Conservation (phyloP, 2,888 invertebrate species). For the Syrphus vitripennis region DNA sequence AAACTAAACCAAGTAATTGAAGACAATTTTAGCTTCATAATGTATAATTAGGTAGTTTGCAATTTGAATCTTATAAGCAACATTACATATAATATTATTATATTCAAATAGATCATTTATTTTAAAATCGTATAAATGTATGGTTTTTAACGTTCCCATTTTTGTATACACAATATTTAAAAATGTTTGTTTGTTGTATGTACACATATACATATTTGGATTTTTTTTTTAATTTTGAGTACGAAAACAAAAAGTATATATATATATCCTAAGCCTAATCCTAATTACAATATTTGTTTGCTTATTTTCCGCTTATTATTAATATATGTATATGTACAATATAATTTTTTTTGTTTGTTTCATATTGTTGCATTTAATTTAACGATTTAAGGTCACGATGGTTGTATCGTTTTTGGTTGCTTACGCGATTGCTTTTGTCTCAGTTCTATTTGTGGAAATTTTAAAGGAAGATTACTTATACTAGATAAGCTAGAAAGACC, state of each 20-base stretch:
- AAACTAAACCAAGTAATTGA: conserved; percentile 38
- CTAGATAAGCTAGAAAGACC: conserved; percentile 43
- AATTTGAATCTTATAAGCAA: conserved; percentile 31
- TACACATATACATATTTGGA: neutral
- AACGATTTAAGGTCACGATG: conserved; percentile 74
- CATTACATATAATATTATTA: conserved; percentile 15
- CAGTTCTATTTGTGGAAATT: conserved; percentile 76
- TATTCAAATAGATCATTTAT: conserved; percentile 37
- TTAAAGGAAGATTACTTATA: conserved; percentile 58
- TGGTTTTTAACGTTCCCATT: conserved; percentile 33
- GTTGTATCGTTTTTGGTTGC: conserved; percentile 76
- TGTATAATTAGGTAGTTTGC: conserved; percentile 24
- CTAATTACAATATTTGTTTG: conserved; percentile 45
- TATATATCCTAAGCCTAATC: too few species aligned
- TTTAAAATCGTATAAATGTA: conserved; percentile 49
- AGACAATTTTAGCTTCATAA: conserved; percentile 31
- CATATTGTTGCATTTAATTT: conserved; percentile 41
- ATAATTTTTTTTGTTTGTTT: conserved; percentile 7
- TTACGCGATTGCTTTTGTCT: conserved; percentile 80
- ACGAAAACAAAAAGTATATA: neutral
- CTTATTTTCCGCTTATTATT: neutral
- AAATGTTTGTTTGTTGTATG: conserved; percentile 10
- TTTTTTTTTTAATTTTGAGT: conserved; percentile 27
- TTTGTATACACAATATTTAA: neutral
- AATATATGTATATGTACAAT: neutral